Percentiles rank a stretch among this genome's conserved stretches.
Evolutionary conservation across 1,140 invertebrate genomes (phyloP).

Genomic region (Papilio machaon): DNA sequence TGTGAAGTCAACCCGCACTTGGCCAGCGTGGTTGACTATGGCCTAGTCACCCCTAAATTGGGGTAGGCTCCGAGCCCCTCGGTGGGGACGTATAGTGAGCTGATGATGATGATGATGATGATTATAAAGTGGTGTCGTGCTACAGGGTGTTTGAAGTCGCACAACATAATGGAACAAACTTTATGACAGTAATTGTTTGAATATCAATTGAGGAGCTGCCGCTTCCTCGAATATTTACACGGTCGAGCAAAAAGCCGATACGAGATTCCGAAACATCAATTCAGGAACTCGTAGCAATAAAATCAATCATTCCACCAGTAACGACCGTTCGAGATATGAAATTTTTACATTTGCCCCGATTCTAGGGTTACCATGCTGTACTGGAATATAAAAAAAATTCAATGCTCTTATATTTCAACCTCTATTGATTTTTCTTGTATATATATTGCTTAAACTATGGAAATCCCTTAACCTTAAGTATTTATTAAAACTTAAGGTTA

Average conservation of each 20-base stretch:
- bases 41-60: too few species aligned
- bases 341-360: constrained; percentile 60
- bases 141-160: background rate
- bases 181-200: constrained; percentile 23
- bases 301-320: constrained; percentile 65
- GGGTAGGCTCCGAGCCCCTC: too few species aligned
- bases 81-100: too few species aligned
- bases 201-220: constrained; percentile 18
- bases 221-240: constrained; percentile 35
- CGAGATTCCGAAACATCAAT: constrained; percentile 63
- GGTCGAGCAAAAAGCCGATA: constrained; percentile 50
- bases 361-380: constrained; percentile 30
- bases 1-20: too few species aligned
- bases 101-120: too few species aligned
- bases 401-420: background rate
- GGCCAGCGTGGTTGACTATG: too few species aligned
- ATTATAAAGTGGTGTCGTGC: too few species aligned
- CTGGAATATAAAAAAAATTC: background rate
- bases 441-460: too few species aligned
- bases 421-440: too few species aligned
- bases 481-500: too few species aligned
- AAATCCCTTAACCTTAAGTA: too few species aligned
- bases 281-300: constrained; percentile 58
- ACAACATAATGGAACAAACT: background rate
- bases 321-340: constrained; percentile 60